These are phyloP conservation scores for Pachypeltis micranthus DNA, from an alignment of 1,140 invertebrate genomes.

Conservation along the genomic window DNA sequence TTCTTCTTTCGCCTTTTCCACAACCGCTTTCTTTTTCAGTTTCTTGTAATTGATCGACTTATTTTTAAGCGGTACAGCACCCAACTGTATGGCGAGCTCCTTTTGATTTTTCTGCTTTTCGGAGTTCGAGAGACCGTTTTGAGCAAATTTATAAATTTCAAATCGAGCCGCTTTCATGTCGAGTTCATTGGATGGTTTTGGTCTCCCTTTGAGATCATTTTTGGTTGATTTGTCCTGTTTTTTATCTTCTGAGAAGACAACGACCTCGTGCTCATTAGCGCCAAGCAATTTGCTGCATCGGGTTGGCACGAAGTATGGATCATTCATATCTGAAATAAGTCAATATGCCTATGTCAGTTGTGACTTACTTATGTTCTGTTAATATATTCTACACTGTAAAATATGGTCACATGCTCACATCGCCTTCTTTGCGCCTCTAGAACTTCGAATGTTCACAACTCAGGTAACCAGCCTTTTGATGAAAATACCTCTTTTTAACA, in stretches of 20 bases:
- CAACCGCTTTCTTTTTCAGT: background rate
- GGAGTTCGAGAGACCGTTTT: background rate
- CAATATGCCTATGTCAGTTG: too few species aligned
- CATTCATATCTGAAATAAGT: background rate
- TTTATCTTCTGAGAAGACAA: background rate
- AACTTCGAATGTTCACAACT: too few species aligned
- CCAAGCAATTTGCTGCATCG: background rate
- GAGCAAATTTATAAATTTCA: slow-evolving; percentile 18
- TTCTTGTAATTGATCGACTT: slow-evolving; percentile 8
- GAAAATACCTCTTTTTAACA: too few species aligned
- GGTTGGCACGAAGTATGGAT: slow-evolving; percentile 2
- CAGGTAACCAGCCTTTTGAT: too few species aligned
- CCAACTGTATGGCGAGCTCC: slow-evolving; percentile 13
- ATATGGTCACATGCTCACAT: too few species aligned
- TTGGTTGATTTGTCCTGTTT: background rate
- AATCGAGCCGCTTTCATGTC: slow-evolving; percentile 16
- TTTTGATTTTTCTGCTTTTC: slow-evolving; percentile 12
- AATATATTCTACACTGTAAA: too few species aligned
- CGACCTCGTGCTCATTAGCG: background rate
- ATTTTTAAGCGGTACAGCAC: slow-evolving; percentile 15
- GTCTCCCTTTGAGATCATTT: background rate
- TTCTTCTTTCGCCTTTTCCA: background rate
- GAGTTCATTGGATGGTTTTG: background rate
- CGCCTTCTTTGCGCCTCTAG: too few species aligned
- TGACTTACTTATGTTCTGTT: too few species aligned